Evolutionary conservation across 1,140 invertebrate species (phyloP), one percentile per base, ranked within the genome.

Genomic region (Vanessa atalanta): DNA sequence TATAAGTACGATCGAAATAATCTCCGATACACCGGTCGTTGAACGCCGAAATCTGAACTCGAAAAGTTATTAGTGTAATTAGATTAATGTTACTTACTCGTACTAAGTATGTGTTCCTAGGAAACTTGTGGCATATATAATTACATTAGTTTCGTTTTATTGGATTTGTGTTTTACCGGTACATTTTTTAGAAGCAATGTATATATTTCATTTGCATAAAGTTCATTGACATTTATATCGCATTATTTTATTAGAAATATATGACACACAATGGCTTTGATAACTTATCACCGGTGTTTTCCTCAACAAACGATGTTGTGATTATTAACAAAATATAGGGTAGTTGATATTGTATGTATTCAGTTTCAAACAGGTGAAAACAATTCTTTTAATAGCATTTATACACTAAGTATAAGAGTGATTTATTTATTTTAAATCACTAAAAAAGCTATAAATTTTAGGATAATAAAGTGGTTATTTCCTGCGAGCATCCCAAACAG

Each of bases 1-100:
- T 7, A 70, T 48, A 70, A 31, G 66, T 79, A 82, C 79, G 84
- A 61, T 50, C 57, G 37, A 80, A 77, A 5, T 51, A 26, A 70
- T 71, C 50, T 65, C 69, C 77, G 71, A 85, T 79, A 83, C 70
- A 51, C 78, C 76, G 83, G 83, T 86, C 84, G 81, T 79, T 84
- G 82, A 79, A 84, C 84, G 80, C 68, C 75, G 50, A 78, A 79
- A 71, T 77, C 55, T 43, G 23, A 23, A 31, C 4, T 16, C 47
- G 14, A 65, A 73, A 9, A 72, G 60, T 47, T 70, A 72, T 65
- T 72, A 65, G 76, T 74, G 76, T 73, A 77, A 71, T 68, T 77
- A 70, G 55, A 67, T 71, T 75, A 71, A 65, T 6, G 31, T 69
- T 63, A 61, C 47, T 68, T 73, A 53, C 20, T 47, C 47, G 48